These are phyloP conservation scores for Brachionus paranguensis DNA, from an alignment of 1,140 invertebrate genomes.

Conservation along the genomic window DNA sequence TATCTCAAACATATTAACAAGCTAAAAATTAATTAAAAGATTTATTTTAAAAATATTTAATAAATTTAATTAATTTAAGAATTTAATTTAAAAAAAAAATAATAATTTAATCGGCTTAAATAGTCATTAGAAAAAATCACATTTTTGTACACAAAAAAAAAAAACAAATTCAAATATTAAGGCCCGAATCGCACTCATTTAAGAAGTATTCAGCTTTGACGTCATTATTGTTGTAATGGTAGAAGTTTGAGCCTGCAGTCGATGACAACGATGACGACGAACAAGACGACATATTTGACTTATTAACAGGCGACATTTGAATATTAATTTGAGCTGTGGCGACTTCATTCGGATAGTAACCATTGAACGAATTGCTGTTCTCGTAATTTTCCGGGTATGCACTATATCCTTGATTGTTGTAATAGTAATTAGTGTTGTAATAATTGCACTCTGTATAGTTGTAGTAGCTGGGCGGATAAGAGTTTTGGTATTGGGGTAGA, in stretches of 20 bases:
- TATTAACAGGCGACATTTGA: constrained; percentile 23
- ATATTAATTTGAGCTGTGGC: neutral
- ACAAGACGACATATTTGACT: constrained; percentile 2
- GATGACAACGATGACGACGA: neutral
- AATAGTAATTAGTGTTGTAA: neutral
- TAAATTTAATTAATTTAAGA: neutral
- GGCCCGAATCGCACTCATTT: neutral
- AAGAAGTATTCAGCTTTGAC: neutral
- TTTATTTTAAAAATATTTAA: neutral
- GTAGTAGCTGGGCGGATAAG: neutral
- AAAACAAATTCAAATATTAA: neutral
- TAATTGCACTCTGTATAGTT: neutral
- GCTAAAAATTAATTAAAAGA: neutral
- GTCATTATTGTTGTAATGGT: neutral
- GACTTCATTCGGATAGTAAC: neutral
- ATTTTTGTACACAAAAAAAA: neutral
- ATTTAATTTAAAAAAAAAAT: neutral
- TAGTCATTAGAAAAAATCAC: neutral
- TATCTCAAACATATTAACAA: no score
- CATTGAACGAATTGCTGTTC: neutral
- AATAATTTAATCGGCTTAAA: neutral
- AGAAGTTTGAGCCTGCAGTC: neutral
- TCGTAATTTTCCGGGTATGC: neutral
- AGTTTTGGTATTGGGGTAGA: neutral
- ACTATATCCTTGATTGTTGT: neutral